Conservation (phyloP, 2,888 invertebrate genomes). For the Apotomis capreana region DNA sequence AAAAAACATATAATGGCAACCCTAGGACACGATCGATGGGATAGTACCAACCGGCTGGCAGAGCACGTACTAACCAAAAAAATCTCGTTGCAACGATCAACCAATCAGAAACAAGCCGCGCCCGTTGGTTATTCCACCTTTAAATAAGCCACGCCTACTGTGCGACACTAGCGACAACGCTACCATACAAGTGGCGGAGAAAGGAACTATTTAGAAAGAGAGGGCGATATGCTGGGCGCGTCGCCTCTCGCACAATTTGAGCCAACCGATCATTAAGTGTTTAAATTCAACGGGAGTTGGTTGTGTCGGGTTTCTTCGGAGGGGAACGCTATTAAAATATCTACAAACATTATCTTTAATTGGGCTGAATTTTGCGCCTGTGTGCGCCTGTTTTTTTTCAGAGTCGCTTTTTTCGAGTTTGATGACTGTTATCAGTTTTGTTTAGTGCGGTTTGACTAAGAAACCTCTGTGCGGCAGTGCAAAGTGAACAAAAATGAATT, state of each 20-base stretch:
- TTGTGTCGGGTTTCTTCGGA: constrained; percentile 82
- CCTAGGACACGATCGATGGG: constrained; percentile 77
- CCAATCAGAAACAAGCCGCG: constrained; percentile 64
- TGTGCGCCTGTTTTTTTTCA: constrained; percentile 78
- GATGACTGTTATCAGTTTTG: constrained; percentile 79
- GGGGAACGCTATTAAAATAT: constrained; percentile 83
- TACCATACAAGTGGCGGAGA: constrained; percentile 70
- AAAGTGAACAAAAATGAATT: constrained; percentile 71
- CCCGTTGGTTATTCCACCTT: constrained; percentile 65
- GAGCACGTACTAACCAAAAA: constrained; percentile 75
- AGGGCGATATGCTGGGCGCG: constrained; percentile 70
- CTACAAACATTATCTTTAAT: constrained; percentile 84
- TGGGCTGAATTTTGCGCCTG: constrained; percentile 81
- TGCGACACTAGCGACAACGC: constrained; percentile 66
- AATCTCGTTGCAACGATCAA: constrained; percentile 63
- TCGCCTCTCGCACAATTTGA: constrained; percentile 83
- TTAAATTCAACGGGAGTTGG: constrained; percentile 83
- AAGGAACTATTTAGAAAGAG: constrained; percentile 75
- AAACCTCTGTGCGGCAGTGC: constrained; percentile 43
- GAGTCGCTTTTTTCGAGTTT: constrained; percentile 78
- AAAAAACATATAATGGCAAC: constrained; percentile 82
- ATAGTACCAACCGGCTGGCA: constrained; percentile 75
- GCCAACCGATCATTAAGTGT: constrained; percentile 84
- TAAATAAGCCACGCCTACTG: constrained; percentile 60
- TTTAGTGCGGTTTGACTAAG: constrained; percentile 69